These are phyloP conservation scores for Tupiocoris notatus DNA, from an alignment of 2,888 invertebrate species.

Conservation along the genomic window DNA sequence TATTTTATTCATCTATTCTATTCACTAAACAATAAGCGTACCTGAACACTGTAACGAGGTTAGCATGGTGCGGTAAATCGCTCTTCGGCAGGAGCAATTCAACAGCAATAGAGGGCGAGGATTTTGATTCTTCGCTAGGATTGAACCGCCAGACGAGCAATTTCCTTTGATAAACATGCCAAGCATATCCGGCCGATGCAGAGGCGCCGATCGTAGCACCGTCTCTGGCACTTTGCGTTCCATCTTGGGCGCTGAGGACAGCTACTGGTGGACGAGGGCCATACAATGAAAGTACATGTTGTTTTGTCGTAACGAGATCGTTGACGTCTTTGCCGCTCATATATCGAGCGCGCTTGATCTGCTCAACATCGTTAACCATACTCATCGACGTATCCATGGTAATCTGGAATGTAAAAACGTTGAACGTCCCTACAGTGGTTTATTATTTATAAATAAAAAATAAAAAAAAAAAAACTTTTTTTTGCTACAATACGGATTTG, in stretches of 20 bases:
- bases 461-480: no score
- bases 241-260: conserved; percentile 68
- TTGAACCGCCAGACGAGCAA: conserved; percentile 75
- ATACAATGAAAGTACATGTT: conserved; percentile 74
- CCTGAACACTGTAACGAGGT: conserved; percentile 71
- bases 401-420: no score
- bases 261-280: conserved; percentile 81
- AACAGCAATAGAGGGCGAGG: conserved; percentile 46
- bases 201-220: conserved; percentile 62
- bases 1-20: no score
- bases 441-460: no score
- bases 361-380: not conserved
- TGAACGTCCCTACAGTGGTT: no score
- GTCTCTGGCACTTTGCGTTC: conserved; percentile 44
- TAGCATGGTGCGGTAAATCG: conserved; percentile 86
- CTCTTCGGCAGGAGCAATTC: conserved; percentile 88
- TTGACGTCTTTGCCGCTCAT: conserved; percentile 28
- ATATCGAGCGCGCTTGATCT: conserved; percentile 29
- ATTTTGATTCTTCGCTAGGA: conserved; percentile 23
- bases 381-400: not conserved
- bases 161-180: conserved; percentile 82
- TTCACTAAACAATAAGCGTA: not conserved
- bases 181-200: conserved; percentile 65
- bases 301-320: conserved; percentile 57
- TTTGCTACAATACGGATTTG: no score